These are phyloP conservation scores for Troglohyphantes excavatus DNA, from an alignment of 2,888 invertebrate genomes.

Conservation along the genomic window DNA sequence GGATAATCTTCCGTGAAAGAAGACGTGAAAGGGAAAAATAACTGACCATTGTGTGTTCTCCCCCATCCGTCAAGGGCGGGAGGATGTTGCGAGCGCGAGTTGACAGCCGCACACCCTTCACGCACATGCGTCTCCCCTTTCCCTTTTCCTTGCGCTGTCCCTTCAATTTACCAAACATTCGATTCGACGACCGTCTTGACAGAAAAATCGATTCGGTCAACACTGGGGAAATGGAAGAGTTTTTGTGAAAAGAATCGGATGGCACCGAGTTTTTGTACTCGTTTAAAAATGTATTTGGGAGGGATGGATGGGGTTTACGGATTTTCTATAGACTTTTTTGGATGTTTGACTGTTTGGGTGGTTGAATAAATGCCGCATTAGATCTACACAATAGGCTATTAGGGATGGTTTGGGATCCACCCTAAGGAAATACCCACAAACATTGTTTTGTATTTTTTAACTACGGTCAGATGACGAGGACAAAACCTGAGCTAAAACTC, in stretches of 20 bases:
- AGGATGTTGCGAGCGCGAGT: background rate
- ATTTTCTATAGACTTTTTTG: too few species aligned
- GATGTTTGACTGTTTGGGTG: too few species aligned
- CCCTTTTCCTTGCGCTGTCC: background rate
- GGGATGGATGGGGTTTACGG: too few species aligned
- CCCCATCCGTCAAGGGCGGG: background rate
- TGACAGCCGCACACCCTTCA: background rate
- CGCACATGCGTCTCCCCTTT: background rate
- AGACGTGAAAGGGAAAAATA: background rate
- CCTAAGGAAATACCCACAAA: too few species aligned
- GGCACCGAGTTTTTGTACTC: background rate
- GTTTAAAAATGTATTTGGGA: background rate
- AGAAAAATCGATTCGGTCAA: background rate
- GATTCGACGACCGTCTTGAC: background rate
- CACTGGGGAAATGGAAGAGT: background rate
- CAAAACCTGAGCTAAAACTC: too few species aligned
- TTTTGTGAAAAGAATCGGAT: background rate
- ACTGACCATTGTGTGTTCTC: background rate
- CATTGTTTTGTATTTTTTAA: too few species aligned
- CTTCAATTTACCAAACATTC: constrained; percentile 1
- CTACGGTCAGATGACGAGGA: too few species aligned
- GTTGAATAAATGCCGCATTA: too few species aligned
- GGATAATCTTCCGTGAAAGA: background rate
- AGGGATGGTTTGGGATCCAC: too few species aligned
- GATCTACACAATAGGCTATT: too few species aligned